Base-by-base conservation (phyloP, 1,140 invertebrate species). In the Rhizoglyphus robini region DNA sequence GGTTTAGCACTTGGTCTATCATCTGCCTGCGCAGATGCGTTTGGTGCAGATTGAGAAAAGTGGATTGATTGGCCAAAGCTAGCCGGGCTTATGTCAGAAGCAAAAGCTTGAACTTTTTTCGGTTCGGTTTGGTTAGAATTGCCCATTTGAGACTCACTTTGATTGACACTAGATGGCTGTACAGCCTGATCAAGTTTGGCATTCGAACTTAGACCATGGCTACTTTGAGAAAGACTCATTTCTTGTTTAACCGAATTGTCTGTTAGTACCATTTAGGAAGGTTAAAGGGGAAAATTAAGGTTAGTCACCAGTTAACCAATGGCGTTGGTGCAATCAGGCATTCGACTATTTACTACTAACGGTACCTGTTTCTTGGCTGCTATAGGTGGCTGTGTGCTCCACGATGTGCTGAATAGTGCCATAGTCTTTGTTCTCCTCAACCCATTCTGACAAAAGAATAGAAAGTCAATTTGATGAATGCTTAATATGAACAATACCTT, bases 401-500 rank as follows among this genome's bases (percentile, higher is more conserved):
- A 70, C 64, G 27, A 70, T 54, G 29, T 65, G 66, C 5, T 68
- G 38, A 54, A 69, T 48, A 41, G 29, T 15, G 15, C 66, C 68
- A 58, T 23, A 11, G 0, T 41, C 65, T 47, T n/a, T n/a, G n/a
- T 68, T 66, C 11, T 41, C 63, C 51, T 70, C 64, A 25, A 59
- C 63, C 63, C 66, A 69, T 65, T 69, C 68, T 69, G 23, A 20
- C 0, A 65, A 65, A 38, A 5, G 47, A 49, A 49, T 11, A 11
- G n/a, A 49, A 11, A 20, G n/a, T 11, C n/a, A 49, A 11, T n/a
- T 41, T n/a, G 18, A 41, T 8, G 34, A 30, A 63, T 29, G 5
- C 18, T 49, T 65, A 3, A 11, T 20, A 18, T 57, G 38, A 65
- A 23, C 23, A 29, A 49, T 20, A 68, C 67, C 67, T 46, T 57